Percentiles rank a stretch among this genome's conserved stretches.
Evolutionary conservation across 2,113 vertebrate species (phyloP).

Genomic region (Eudyptes chrysolophus): DNA sequence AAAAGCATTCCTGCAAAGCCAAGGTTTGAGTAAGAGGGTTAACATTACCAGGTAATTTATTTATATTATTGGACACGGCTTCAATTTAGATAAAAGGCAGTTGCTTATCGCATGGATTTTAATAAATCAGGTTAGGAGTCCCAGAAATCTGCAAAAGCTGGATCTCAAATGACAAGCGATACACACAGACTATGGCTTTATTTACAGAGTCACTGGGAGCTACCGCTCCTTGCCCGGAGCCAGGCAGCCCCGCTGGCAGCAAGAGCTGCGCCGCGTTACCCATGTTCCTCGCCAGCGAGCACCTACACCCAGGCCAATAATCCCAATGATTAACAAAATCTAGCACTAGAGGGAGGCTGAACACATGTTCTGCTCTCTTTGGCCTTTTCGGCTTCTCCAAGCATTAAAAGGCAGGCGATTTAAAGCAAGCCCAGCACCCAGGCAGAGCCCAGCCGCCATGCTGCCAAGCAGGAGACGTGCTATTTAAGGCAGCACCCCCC

Average conservation of each 20-base stretch:
- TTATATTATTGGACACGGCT: background rate
- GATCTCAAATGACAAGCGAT: fast-evolving
- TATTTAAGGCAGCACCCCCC: background rate
- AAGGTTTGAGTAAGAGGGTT: background rate
- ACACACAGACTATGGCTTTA: background rate
- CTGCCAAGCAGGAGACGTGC: background rate
- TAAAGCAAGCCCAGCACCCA: background rate
- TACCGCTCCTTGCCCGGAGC: background rate
- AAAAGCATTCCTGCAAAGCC: conserved; percentile 27
- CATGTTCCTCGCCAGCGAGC: background rate
- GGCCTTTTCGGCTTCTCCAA: background rate
- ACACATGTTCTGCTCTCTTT: background rate
- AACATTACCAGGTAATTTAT: conserved; percentile 34
- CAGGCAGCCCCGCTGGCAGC: background rate
- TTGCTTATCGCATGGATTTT: conserved; percentile 12
- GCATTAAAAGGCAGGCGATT: background rate
- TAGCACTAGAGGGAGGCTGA: conserved; percentile 66
- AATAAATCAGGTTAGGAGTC: background rate
- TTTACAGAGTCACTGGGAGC: background rate
- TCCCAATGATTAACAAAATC: conserved; percentile 32
- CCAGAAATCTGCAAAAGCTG: background rate
- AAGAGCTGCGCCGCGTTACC: background rate
- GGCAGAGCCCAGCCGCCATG: background rate
- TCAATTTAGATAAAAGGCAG: conserved; percentile 36
- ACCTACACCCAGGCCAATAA: conserved; percentile 17